phyloP scores from a whole-genome alignment of 2,888 invertebrate genomes.

The Sturmia bella region DNA sequence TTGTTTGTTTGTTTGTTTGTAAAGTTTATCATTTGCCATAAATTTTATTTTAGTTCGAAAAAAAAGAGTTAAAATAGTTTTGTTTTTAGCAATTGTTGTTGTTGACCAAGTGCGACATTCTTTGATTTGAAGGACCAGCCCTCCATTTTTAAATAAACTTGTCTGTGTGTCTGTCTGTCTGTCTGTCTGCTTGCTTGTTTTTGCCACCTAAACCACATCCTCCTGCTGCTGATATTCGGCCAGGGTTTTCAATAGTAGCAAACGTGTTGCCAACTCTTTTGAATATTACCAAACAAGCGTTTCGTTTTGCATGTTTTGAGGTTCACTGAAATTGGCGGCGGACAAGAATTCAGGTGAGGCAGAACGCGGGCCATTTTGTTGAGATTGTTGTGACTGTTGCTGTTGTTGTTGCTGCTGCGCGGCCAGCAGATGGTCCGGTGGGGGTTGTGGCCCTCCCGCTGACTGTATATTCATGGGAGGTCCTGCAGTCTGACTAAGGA shows the following conservation, averaged over 20 bases:
- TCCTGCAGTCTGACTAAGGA: constrained; percentile 82
- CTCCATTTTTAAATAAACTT: constrained; percentile 54
- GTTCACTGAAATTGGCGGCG: constrained; percentile 85
- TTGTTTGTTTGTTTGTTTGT: constrained; percentile 28
- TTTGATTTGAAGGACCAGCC: constrained; percentile 51
- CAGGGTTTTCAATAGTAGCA: constrained; percentile 78
- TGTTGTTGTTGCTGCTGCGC: constrained; percentile 74
- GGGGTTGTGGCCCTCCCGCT: constrained; percentile 83
- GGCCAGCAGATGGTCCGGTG: constrained; percentile 84
- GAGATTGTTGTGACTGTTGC: constrained; percentile 75
- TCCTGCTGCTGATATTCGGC: constrained; percentile 75
- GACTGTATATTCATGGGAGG: constrained; percentile 81
- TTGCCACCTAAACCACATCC: constrained; percentile 48
- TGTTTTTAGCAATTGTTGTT: constrained; percentile 30
- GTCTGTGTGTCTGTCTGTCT: background rate
- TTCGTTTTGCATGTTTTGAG: constrained; percentile 88
- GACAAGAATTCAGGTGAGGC: constrained; percentile 89
- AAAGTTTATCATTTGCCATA: constrained; percentile 13
- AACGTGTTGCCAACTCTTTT: constrained; percentile 81
- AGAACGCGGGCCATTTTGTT: constrained; percentile 85
- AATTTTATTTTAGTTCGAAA: background rate
- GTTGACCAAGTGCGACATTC: constrained; percentile 6
- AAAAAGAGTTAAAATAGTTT: constrained; percentile 30
- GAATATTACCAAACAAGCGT: constrained; percentile 88
- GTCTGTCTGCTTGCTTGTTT: constrained; percentile 59